These are phyloP conservation scores for Gymnobelideus leadbeateri DNA, from an alignment of 2,113 vertebrate species.

Conservation along the genomic window DNA sequence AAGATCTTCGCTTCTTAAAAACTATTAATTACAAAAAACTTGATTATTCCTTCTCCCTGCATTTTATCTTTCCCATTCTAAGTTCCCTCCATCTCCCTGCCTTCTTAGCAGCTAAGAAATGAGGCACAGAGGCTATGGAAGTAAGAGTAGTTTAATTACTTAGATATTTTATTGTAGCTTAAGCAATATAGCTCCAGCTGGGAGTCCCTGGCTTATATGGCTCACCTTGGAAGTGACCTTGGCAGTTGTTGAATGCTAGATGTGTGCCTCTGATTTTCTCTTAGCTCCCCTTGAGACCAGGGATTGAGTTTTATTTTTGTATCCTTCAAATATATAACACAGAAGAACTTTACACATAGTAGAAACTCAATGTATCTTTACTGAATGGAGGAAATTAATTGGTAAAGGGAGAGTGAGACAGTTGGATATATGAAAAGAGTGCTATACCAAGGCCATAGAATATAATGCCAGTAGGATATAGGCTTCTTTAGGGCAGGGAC, in stretches of 20 bases:
- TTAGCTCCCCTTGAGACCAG: not conserved
- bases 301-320: not conserved
- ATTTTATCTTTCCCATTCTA: not conserved
- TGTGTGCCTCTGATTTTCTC: not conserved
- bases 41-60: not conserved
- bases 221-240: not conserved
- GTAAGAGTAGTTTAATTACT: not conserved
- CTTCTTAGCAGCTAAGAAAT: not conserved
- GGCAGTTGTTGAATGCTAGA: not conserved
- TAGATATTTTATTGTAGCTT: not conserved
- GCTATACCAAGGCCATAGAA: not conserved
- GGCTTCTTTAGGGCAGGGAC: not conserved
- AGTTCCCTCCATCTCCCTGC: not conserved
- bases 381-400: not conserved
- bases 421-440: not conserved
- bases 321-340: not conserved
- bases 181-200: not conserved
- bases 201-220: not conserved
- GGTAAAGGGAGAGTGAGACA: not conserved
- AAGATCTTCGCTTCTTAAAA: not conserved
- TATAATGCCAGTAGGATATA: not conserved
- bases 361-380: not conserved
- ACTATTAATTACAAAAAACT: not conserved
- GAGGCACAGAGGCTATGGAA: not conserved
- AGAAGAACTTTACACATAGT: not conserved